A percentile compares a stretch with the other conserved stretches of the same genome.
phyloP scores from a whole-genome alignment of 2,888 invertebrate genomes.

The Gisinianus flammeolus region DNA sequence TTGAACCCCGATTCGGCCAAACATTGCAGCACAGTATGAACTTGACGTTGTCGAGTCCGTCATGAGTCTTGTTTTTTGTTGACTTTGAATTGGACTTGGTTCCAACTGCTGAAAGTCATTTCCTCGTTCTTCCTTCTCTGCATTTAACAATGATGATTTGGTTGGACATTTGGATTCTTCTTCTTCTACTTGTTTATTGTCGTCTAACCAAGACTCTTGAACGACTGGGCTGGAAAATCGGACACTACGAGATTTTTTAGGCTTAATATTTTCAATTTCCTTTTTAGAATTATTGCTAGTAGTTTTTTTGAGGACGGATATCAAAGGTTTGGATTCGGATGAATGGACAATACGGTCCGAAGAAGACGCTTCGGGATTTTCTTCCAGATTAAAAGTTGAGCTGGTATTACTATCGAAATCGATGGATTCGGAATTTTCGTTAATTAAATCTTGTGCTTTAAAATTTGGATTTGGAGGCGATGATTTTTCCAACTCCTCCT shows the following conservation, averaged over 20 bases:
- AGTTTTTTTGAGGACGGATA: not conserved
- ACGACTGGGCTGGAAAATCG: not conserved
- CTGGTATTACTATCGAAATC: constrained; percentile 2
- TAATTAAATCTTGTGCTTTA: no score
- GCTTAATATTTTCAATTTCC: not conserved
- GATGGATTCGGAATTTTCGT: no score
- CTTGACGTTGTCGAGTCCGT: not conserved
- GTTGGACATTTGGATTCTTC: no score
- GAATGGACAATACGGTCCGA: not conserved
- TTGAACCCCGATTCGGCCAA: not conserved
- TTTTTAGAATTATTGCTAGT: not conserved
- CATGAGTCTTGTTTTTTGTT: not conserved
- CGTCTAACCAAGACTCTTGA: not conserved
- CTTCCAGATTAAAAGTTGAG: no score
- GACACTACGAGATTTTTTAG: constrained; percentile 4
- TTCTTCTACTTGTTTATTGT: not conserved
- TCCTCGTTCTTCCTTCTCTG: not conserved
- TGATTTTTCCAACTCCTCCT: no score
- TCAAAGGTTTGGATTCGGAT: not conserved
- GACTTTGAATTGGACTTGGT: not conserved
- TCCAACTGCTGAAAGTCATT: not conserved
- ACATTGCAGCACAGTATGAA: not conserved
- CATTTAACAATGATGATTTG: not conserved
- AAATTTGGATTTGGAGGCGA: not conserved
- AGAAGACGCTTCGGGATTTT: not conserved